These are phyloP conservation scores for Peucedramus taeniatus DNA, from an alignment of 2,113 vertebrate species.

Conservation along the genomic window DNA sequence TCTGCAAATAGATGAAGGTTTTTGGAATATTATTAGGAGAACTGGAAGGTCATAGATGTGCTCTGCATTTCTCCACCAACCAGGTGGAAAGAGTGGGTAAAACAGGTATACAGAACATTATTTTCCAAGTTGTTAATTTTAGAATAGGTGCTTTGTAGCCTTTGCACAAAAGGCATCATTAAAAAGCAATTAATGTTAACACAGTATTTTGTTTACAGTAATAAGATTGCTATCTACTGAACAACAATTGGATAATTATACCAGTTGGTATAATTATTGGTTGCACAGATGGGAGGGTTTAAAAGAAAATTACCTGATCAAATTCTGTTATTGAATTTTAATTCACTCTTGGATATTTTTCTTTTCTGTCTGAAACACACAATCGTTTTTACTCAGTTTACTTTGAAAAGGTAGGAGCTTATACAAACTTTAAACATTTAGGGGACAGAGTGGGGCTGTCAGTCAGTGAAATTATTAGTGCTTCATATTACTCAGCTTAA, in stretches of 20 bases:
- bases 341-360: not conserved
- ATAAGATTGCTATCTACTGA: conserved; percentile 9
- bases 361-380: not conserved
- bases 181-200: conserved; percentile 23
- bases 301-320: conserved; percentile 1
- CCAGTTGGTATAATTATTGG: not conserved
- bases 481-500: not conserved
- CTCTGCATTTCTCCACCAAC: not conserved
- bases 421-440: not conserved
- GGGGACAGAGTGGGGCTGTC: accelerated
- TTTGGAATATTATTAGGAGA: not conserved
- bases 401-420: not conserved
- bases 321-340: conserved; percentile 21
- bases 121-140: conserved; percentile 21
- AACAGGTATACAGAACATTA: not conserved
- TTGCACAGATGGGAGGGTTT: conserved; percentile 27
- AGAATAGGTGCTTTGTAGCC: not conserved
- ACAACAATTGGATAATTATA: conserved; percentile 35
- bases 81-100: not conserved
- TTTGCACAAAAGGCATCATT: not conserved
- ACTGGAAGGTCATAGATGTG: not conserved
- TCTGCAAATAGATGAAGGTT: not conserved
- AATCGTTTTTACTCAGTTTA: not conserved
- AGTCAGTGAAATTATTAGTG: not conserved
- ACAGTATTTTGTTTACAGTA: conserved; percentile 51